Conservation (phyloP, 2,888 invertebrate genomes). For the Dynastes grantii region DNA sequence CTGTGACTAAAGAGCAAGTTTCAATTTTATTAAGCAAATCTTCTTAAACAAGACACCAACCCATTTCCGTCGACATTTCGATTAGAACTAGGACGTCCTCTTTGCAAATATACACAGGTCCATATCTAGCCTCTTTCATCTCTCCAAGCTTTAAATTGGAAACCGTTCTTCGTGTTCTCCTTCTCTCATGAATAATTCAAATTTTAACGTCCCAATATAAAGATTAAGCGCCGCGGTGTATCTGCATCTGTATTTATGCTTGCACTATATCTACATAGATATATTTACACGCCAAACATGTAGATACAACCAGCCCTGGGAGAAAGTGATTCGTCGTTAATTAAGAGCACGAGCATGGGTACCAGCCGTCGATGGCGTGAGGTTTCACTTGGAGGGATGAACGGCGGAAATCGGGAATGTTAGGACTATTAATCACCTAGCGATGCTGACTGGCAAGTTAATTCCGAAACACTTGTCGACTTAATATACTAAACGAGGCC, state of each 20-base stretch:
- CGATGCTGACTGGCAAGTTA: conserved; percentile 62
- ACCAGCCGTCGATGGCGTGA: neutral
- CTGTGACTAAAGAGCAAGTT: too few relatives aligned
- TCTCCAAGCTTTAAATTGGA: too few relatives aligned
- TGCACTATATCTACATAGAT: neutral
- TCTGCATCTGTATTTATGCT: neutral
- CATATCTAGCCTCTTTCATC: too few relatives aligned
- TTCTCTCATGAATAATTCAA: conserved; percentile 66
- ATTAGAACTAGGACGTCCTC: too few relatives aligned
- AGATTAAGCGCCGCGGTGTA: neutral
- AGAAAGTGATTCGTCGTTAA: conserved; percentile 26
- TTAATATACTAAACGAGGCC: conserved; percentile 57
- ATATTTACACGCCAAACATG: conserved; percentile 29
- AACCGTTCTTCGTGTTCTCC: conserved; percentile 52
- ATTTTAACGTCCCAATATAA: conserved; percentile 64
- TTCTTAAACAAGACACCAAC: too few relatives aligned
- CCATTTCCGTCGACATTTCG: too few relatives aligned
- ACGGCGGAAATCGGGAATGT: neutral
- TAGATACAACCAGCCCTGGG: neutral
- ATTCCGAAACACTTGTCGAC: conserved; percentile 62
- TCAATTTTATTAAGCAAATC: too few relatives aligned
- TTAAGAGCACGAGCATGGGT: conserved; percentile 8
- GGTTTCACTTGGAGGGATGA: neutral
- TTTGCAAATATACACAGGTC: too few relatives aligned
- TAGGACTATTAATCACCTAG: conserved; percentile 42